Evolutionary conservation across 2,113 vertebrate species (phyloP), one percentile per base, ranked within the genome.

Genomic region (Cathartes aura): DNA sequence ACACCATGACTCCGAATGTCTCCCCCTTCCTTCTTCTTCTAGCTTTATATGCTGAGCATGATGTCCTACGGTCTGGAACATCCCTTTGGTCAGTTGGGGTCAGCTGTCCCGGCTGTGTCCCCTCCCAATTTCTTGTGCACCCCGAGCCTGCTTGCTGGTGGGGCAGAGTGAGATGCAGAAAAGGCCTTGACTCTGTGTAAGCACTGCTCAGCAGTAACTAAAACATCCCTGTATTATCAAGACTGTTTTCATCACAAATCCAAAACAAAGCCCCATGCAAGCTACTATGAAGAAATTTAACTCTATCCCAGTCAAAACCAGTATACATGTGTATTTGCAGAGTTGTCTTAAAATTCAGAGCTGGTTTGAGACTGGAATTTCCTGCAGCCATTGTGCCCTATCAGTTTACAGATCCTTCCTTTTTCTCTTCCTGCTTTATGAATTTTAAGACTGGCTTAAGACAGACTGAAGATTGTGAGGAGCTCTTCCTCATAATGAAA

Each of bases 1-100:
- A 43, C 8, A 0, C 42, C 5, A 6, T 23, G 20, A 12, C 14
- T 45, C 42, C 3, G 1, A 27, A 16, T 0, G 6, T 32, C 20
- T 5, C 1, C 21, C 20, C 30, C 9, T 22, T 32, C 40, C 15
- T 23, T 4, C 40, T 43, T 42, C 27, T 30, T 66, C 42, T 17
- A 45, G 42, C 29, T 45, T 16, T 66, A 15, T 23, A n/a, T 9
- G 15, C 10, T 34, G 15, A n/a, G 22, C 64, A 47, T 12, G 8
- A n/a, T 2, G 11, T 4, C 15, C 5, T 6, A 26, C 12, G 22
- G 32, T 48, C 6, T n/a, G 66, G 16, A 3, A n/a, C 19, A 16
- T 13, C 66, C 43, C 32, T 47, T 9, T 3, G 43, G 43, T 9
- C 43, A 47, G 22, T 26, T 1, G 8, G 43, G 43, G 15, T 47